phyloP scores from a whole-genome alignment of 30 jellyfish, hydroid and myxozoan species.

The Rhopilema esculentum region DNA sequence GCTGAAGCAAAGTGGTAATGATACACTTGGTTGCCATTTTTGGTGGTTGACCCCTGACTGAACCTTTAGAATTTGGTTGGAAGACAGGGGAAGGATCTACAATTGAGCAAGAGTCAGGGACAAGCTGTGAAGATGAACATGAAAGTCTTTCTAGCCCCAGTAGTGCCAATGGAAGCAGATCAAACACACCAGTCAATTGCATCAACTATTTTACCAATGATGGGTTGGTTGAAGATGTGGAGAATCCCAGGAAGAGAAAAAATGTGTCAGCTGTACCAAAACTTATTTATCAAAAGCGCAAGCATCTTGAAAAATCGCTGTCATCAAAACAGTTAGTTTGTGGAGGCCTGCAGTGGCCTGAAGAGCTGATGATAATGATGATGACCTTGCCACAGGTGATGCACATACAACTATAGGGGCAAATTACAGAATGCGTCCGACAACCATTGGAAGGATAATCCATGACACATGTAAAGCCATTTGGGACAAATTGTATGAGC shows the following conservation, averaged over 20 bases:
- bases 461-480: slow-evolving; percentile 10
- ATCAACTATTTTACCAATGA: neutral
- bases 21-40: slow-evolving; percentile 30
- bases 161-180: neutral
- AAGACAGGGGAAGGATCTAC: slow-evolving; percentile 37
- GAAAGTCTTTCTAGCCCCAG: slow-evolving; percentile 3
- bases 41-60: slow-evolving; percentile 60
- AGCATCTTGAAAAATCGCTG: slow-evolving; percentile 39
- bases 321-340: slow-evolving; percentile 53
- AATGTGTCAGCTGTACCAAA: slow-evolving; percentile 24
- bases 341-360: no score
- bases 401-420: slow-evolving; percentile 34
- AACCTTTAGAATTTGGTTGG: slow-evolving; percentile 55
- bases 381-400: no score
- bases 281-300: slow-evolving; percentile 49
- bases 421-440: slow-evolving; percentile 22
- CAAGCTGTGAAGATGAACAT: slow-evolving; percentile 13
- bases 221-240: slow-evolving; percentile 19
- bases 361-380: no score
- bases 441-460: slow-evolving; percentile 28
- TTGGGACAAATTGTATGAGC: slow-evolving; percentile 26
- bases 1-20: slow-evolving; percentile 41
- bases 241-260: slow-evolving; percentile 23
- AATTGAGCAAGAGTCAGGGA: slow-evolving; percentile 22
- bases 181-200: slow-evolving; percentile 7